Conservation (phyloP, 1,140 invertebrate genomes). For the Hirudo medicinalis region DNA sequence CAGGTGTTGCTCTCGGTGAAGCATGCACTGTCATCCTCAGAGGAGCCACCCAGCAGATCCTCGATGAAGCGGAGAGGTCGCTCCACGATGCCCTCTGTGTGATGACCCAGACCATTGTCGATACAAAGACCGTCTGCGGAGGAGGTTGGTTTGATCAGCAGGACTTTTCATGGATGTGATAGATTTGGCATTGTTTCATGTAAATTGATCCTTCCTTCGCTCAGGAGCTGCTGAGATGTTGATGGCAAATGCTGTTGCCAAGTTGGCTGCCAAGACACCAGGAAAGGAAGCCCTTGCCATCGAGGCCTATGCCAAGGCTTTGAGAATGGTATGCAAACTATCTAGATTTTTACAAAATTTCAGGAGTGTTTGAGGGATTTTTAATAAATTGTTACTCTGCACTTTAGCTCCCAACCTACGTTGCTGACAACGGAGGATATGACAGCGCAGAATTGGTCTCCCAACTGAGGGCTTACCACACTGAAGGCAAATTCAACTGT, state of each 20-base stretch:
- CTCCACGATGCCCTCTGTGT: slow-evolving; percentile 97
- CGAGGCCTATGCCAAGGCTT: slow-evolving; percentile 85
- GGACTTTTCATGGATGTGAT: too few species aligned
- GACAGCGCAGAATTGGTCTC: slow-evolving; percentile 88
- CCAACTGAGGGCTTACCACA: slow-evolving; percentile 75
- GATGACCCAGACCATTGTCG: slow-evolving; percentile 81
- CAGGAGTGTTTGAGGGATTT: too few species aligned
- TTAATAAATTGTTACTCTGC: neutral
- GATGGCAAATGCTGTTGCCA: slow-evolving; percentile 81
- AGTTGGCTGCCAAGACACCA: slow-evolving; percentile 69
- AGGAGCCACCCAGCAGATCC: slow-evolving; percentile 96
- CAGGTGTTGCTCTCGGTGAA: slow-evolving; percentile 74
- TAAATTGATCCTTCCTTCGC: too few species aligned
- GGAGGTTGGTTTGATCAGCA: slow-evolving; percentile 51
- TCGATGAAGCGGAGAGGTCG: slow-evolving; percentile 95
- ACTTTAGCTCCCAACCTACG: slow-evolving; percentile 71
- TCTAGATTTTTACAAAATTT: neutral
- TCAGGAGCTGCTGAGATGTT: slow-evolving; percentile 64
- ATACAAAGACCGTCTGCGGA: slow-evolving; percentile 77
- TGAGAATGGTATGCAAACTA: slow-evolving; percentile 37
- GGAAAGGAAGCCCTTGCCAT: slow-evolving; percentile 96
- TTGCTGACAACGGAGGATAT: slow-evolving; percentile 96
- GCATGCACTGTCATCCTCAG: slow-evolving; percentile 93
- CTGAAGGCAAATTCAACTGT: slow-evolving; percentile 56
- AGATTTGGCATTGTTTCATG: too few species aligned